These are phyloP conservation scores for Pangasius krempfi DNA, from an alignment of 2,797 vertebrate species.

Conservation along the genomic window DNA sequence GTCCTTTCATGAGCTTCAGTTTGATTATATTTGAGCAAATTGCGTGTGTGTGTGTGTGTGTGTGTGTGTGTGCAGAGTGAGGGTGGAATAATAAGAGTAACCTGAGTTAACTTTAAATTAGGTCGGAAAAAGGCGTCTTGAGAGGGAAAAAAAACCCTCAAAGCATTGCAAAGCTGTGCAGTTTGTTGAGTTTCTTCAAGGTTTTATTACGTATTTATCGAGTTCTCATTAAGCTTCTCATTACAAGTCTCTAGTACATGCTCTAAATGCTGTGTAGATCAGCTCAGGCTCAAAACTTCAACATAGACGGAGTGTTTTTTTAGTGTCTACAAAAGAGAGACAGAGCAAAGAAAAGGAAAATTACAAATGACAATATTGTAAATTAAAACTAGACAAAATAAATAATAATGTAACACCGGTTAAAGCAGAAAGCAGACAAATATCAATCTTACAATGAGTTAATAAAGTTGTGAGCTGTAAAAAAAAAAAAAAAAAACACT, in stretches of 20 bases:
- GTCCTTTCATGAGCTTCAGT: background rate
- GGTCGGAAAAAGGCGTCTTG: background rate
- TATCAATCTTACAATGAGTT: background rate
- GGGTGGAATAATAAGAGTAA: background rate
- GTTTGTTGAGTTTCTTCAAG: slow-evolving; percentile 30
- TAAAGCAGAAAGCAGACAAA: background rate
- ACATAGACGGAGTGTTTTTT: background rate
- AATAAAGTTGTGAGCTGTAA: background rate
- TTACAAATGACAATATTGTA: background rate
- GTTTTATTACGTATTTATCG: background rate
- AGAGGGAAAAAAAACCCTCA: background rate
- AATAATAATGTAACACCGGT: background rate
- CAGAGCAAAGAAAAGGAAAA: background rate
- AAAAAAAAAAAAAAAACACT: too few species aligned
- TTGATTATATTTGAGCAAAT: slow-evolving; percentile 1
- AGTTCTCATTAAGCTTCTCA: background rate
- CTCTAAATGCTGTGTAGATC: background rate
- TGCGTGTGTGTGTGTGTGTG: background rate
- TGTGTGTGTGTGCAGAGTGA: background rate
- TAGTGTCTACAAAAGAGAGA: background rate
- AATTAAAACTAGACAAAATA: background rate
- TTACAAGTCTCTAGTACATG: background rate
- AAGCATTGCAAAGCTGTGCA: slow-evolving; percentile 19
- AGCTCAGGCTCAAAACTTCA: background rate
- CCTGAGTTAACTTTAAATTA: background rate